Evolutionary conservation across 2,113 vertebrate species (phyloP).

Genomic region (Rhizomys pruinosus): DNA sequence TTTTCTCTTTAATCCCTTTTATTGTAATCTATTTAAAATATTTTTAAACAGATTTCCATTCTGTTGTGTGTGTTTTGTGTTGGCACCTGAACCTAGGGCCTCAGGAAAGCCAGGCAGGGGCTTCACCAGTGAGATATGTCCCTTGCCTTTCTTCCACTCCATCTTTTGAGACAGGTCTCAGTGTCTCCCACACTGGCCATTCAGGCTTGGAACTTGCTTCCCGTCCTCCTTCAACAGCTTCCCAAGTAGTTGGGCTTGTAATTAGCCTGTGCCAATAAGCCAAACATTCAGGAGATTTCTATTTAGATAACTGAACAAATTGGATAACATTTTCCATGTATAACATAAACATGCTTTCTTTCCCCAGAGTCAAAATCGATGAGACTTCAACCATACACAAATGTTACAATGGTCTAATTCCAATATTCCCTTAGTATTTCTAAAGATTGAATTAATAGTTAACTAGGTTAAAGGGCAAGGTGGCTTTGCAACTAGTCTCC

Average conservation of each 20-base stretch:
- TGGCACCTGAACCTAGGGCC: neutral
- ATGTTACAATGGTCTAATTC: neutral
- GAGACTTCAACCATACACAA: neutral
- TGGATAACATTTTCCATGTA: neutral
- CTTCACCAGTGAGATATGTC: neutral
- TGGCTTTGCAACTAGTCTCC: too few relatives aligned
- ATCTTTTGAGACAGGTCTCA: neutral
- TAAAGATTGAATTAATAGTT: constrained; percentile 11
- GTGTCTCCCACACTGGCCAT: neutral
- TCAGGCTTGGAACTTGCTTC: too few relatives aligned
- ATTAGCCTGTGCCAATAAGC: neutral
- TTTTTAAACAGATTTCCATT: too few relatives aligned
- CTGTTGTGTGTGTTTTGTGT: too few relatives aligned
- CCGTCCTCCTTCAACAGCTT: neutral
- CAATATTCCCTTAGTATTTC: neutral
- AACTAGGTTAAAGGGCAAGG: too few relatives aligned
- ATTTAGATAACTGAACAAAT: neutral
- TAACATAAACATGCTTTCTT: neutral
- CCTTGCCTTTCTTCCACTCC: neutral
- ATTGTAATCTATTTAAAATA: neutral
- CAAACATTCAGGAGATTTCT: neutral
- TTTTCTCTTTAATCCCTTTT: neutral
- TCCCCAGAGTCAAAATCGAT: neutral
- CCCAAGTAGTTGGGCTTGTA: neutral
- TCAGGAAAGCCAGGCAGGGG: neutral